A percentile compares a stretch with the other conserved stretches of the same genome.
Evolutionary conservation across 1,140 invertebrate genomes (phyloP).

Genomic region (Bombus pyrosoma): DNA sequence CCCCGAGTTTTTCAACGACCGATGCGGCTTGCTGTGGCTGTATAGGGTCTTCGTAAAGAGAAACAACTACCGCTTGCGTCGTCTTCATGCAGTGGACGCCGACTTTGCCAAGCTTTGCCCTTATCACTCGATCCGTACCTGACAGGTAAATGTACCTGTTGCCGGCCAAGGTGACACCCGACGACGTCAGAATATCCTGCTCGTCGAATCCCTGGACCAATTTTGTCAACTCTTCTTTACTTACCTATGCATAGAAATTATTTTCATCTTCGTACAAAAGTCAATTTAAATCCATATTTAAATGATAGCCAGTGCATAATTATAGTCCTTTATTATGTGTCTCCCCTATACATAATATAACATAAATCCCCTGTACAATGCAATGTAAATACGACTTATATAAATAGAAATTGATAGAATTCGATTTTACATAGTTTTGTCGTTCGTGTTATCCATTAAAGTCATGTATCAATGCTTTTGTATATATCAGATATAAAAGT

Average conservation of each 20-base stretch:
- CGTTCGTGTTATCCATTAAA: not conserved
- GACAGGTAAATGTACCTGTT: slow-evolving; percentile 96
- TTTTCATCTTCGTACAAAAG: not conserved
- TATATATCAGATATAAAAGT: not conserved
- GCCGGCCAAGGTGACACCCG: slow-evolving; percentile 93
- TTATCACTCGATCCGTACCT: slow-evolving; percentile 94
- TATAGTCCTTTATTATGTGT: not conserved
- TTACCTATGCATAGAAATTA: slow-evolving; percentile 86
- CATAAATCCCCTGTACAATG: not conserved
- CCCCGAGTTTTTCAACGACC: slow-evolving; percentile 97
- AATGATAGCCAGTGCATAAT: too few relatives aligned
- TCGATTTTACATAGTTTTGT: not conserved
- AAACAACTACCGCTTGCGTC: slow-evolving; percentile 95
- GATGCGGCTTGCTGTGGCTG: slow-evolving; percentile 97
- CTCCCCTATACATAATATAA: not conserved
- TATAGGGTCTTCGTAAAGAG: slow-evolving; percentile 96
- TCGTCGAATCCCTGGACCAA: slow-evolving; percentile 93
- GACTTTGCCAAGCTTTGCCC: slow-evolving; percentile 94
- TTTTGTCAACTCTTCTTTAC: slow-evolving; percentile 94
- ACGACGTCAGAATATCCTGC: slow-evolving; percentile 91
- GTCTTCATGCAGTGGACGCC: slow-evolving; percentile 97
- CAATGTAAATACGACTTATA: not conserved
- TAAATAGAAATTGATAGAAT: too few relatives aligned
- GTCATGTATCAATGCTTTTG: not conserved
- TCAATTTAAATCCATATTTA: not conserved